Conservation (phyloP, 2,113 vertebrate species). For the Dunckerocampus dactyliophorus region DNA sequence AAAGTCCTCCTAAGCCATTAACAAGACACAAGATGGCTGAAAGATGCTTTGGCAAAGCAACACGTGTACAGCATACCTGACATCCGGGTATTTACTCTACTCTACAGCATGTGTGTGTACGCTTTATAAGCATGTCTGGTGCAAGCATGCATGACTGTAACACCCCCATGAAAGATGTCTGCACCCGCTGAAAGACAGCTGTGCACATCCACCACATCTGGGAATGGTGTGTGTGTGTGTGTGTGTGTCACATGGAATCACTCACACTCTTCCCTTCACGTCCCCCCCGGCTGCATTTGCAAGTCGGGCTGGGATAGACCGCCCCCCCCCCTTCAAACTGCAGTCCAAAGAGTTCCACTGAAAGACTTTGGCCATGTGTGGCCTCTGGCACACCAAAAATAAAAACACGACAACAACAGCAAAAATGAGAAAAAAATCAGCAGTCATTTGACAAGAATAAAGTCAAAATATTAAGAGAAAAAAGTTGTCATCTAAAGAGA, state of each 20-base stretch:
- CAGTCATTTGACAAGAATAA: too few species aligned
- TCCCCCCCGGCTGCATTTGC: too few species aligned
- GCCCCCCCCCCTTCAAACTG: too few species aligned
- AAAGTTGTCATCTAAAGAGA: too few species aligned
- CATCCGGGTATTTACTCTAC: slow-evolving; percentile 40
- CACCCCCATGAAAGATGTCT: slow-evolving; percentile 44
- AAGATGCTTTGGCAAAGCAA: slow-evolving; percentile 64
- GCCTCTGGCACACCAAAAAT: too few species aligned
- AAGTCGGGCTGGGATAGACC: too few species aligned
- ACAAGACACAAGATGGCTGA: slow-evolving; percentile 56
- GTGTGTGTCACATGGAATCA: slow-evolving; percentile 29
- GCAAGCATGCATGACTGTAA: slow-evolving; percentile 28
- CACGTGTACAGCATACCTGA: slow-evolving; percentile 39
- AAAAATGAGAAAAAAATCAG: too few species aligned
- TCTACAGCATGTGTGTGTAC: slow-evolving; percentile 1
- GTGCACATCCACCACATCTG: slow-evolving; percentile 54
- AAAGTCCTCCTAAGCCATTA: slow-evolving; percentile 46
- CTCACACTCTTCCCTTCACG: slow-evolving; percentile 20
- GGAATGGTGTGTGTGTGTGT: slow-evolving; percentile 32
- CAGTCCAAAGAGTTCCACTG: too few species aligned
- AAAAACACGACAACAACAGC: too few species aligned
- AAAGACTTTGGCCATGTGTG: too few species aligned
- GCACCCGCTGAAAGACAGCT: slow-evolving; percentile 65
- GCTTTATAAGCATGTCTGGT: slow-evolving; percentile 32
- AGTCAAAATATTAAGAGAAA: too few species aligned